phyloP scores from a whole-genome alignment of 2,113 vertebrate species.

The Sorex araneus region DNA sequence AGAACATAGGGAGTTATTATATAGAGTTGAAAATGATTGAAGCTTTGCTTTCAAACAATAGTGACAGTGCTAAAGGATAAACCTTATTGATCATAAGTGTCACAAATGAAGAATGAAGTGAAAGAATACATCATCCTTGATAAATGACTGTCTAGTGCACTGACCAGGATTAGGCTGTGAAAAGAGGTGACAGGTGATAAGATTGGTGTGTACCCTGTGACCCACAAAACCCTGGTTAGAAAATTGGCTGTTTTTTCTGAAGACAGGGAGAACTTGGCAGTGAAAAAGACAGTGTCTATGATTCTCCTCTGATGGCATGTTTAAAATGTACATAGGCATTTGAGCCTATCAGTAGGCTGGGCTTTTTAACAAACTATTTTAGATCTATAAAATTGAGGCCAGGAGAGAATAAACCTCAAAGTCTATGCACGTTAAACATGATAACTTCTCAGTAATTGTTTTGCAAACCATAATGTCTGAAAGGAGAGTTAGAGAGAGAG shows the following conservation, averaged over 20 bases:
- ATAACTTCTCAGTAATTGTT: too few species aligned
- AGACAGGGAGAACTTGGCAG: fast-evolving
- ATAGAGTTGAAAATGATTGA: not conserved
- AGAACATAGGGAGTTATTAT: not conserved
- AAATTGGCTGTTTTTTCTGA: not conserved
- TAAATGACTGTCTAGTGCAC: not conserved
- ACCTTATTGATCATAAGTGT: not conserved
- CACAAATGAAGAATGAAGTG: not conserved
- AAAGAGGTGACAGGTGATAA: not conserved
- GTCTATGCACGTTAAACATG: not conserved
- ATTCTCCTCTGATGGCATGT: not conserved
- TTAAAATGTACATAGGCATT: not conserved
- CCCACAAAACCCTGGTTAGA: not conserved
- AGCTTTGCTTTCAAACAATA: not conserved
- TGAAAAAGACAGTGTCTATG: fast-evolving
- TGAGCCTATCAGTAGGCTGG: not conserved
- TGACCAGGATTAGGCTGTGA: not conserved
- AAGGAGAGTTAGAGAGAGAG: too few species aligned
- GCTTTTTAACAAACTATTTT: slow-evolving; percentile 19
- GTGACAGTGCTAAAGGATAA: too few species aligned
- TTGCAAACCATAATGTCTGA: too few species aligned
- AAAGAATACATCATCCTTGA: slow-evolving; percentile 14
- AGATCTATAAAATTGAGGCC: not conserved
- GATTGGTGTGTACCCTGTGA: not conserved
- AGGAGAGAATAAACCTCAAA: too few species aligned